These are phyloP conservation scores for Steromphala cineraria DNA, from an alignment of 2,888 invertebrate species.

Conservation along the genomic window DNA sequence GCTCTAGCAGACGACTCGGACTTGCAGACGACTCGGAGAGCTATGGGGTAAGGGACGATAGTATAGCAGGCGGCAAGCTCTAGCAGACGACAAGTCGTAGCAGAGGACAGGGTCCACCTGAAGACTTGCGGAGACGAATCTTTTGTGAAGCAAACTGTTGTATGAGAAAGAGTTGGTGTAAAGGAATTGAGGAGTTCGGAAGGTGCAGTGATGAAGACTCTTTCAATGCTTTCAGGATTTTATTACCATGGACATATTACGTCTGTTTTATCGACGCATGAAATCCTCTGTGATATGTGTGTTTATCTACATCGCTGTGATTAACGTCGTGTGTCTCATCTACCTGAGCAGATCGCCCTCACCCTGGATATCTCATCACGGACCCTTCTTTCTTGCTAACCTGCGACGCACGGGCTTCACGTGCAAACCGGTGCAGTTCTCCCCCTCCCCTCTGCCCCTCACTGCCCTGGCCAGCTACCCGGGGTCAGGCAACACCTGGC, in stretches of 20 bases:
- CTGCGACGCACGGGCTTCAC: neutral
- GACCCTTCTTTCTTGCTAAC: constrained; percentile 6
- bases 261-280: neutral
- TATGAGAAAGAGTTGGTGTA: no score
- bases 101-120: no score
- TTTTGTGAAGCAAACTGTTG: no score
- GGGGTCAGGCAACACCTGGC: constrained; percentile 57
- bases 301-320: constrained; percentile 20
- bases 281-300: constrained; percentile 22
- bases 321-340: constrained; percentile 21
- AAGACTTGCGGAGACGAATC: no score
- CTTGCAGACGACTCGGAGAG: no score
- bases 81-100: no score
- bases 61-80: no score
- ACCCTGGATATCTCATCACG: constrained; percentile 9
- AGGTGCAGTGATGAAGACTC: no score
- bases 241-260: neutral
- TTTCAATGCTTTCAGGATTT: no score
- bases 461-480: constrained; percentile 51
- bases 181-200: no score
- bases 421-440: constrained; percentile 31
- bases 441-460: constrained; percentile 31
- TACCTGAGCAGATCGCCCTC: constrained; percentile 16
- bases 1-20: no score
- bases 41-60: no score